A percentile compares a stretch with the other conserved stretches of the same genome.
phyloP scores from a whole-genome alignment of 2,888 invertebrate species.

The Phytoseiulus persimilis region DNA sequence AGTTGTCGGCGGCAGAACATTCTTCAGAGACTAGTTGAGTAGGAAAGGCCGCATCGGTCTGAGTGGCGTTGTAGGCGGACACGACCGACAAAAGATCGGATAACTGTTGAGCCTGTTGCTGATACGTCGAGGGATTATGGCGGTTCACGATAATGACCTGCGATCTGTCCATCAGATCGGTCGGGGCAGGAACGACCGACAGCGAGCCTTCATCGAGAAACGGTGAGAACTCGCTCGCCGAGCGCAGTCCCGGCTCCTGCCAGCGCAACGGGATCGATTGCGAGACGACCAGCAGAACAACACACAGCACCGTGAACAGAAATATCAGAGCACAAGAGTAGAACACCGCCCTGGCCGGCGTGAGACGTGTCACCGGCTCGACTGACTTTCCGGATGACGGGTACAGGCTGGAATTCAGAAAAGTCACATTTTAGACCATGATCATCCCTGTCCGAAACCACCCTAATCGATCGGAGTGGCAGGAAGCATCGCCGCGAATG shows the following conservation, averaged over 20 bases:
- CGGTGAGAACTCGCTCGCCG: neutral
- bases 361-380: neutral
- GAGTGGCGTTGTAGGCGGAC: constrained; percentile 22
- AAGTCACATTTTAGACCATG: neutral
- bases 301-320: constrained; percentile 11
- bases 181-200: constrained; percentile 28
- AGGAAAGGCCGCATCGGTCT: constrained; percentile 19
- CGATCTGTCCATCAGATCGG: constrained; percentile 25
- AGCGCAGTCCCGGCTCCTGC: neutral
- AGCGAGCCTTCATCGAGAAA: neutral
- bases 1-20: constrained; percentile 12
- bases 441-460: neutral
- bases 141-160: constrained; percentile 30
- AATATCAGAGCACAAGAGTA: constrained; percentile 18
- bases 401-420: neutral
- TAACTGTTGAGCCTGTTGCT: constrained; percentile 6
- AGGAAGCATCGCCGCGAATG: no score
- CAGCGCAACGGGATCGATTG: neutral
- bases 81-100: constrained; percentile 18
- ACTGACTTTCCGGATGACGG: neutral
- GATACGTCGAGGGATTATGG: constrained; percentile 24
- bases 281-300: constrained; percentile 9
- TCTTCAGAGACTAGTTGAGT: constrained; percentile 17
- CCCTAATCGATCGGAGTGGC: no score
- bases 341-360: neutral